Evolutionary conservation across 2,797 vertebrate genomes (phyloP).

Genomic region (Kryptolebias ocellatus): DNA sequence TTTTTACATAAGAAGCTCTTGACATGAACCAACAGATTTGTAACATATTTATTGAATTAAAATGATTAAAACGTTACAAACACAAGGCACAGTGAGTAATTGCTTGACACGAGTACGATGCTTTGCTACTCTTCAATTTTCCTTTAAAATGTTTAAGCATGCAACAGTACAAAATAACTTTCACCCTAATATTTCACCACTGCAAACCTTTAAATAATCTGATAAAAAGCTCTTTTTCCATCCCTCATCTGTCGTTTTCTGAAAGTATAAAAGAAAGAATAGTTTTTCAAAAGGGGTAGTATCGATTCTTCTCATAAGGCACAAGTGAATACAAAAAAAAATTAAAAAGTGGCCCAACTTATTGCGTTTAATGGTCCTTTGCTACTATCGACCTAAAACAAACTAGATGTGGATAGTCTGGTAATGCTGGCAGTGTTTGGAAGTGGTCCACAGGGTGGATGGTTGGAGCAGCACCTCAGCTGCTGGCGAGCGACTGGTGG

Average conservation of each 20-base stretch:
- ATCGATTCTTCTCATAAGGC: slow-evolving; percentile 81
- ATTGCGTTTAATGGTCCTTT: slow-evolving; percentile 51
- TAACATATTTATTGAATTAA: slow-evolving; percentile 88
- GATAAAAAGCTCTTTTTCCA: slow-evolving; percentile 70
- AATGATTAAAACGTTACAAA: slow-evolving; percentile 82
- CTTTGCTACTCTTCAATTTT: slow-evolving; percentile 51
- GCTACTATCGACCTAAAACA: slow-evolving; percentile 29
- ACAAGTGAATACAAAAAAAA: slow-evolving; percentile 79
- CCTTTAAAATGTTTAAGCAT: slow-evolving; percentile 74
- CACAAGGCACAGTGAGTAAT: slow-evolving; percentile 82
- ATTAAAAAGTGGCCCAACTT: slow-evolving; percentile 49
- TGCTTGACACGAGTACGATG: slow-evolving; percentile 70
- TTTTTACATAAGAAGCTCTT: slow-evolving; percentile 65
- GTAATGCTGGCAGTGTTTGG: slow-evolving; percentile 49
- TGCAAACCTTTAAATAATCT: slow-evolving; percentile 82
- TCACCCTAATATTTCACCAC: slow-evolving; percentile 65
- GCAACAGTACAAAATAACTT: slow-evolving; percentile 71
- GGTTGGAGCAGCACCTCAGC: slow-evolving; percentile 70
- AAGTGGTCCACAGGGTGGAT: slow-evolving; percentile 78
- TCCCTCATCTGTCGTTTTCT: slow-evolving; percentile 58
- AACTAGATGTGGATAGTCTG: slow-evolving; percentile 36
- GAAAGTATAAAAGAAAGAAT: slow-evolving; percentile 75
- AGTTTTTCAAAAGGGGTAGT: slow-evolving; percentile 72
- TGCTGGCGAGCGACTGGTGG: slow-evolving; percentile 97
- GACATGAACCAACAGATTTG: slow-evolving; percentile 69